Conservation (phyloP, 1,140 invertebrate species). For the Coenobita brevimanus region DNA sequence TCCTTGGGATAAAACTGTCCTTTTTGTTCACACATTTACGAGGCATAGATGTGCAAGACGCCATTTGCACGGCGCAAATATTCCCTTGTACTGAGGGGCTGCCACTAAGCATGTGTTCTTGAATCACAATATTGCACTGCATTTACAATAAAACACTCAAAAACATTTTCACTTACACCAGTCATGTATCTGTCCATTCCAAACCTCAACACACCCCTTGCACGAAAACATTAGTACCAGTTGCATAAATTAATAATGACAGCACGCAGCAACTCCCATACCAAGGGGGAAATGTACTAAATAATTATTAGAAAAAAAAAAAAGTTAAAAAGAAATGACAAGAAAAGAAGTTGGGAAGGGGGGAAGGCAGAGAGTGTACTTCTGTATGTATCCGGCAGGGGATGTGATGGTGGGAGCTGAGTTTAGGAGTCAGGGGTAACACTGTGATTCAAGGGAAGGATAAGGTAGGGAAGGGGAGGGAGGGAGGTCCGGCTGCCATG, state of each 20-base stretch:
- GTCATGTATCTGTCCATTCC: conserved; percentile 9
- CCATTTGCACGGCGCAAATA: conserved; percentile 33
- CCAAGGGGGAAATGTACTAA: conserved; percentile 45
- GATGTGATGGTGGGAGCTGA: no score
- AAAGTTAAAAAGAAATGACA: not conserved
- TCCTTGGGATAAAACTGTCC: conserved; percentile 10
- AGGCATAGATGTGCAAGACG: conserved; percentile 33
- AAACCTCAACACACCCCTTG: conserved; percentile 42
- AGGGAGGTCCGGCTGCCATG: no score
- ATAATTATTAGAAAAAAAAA: conserved; percentile 26
- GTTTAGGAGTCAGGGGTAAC: no score
- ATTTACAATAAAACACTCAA: conserved; percentile 23
- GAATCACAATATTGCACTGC: conserved; percentile 47
- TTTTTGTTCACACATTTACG: conserved; percentile 17
- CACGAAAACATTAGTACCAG: conserved; percentile 50
- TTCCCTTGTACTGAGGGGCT: not conserved
- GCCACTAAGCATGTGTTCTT: conserved; percentile 18
- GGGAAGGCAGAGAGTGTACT: not conserved
- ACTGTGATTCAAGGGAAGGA: not conserved
- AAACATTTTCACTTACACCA: conserved; percentile 38
- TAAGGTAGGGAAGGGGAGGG: not conserved
- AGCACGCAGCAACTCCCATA: conserved; percentile 34
- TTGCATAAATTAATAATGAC: conserved; percentile 54
- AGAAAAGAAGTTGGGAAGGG: not conserved
- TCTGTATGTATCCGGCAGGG: no score